These are phyloP conservation scores for Chrysolina oricalcia DNA, from an alignment of 2,888 invertebrate genomes.

Conservation along the genomic window DNA sequence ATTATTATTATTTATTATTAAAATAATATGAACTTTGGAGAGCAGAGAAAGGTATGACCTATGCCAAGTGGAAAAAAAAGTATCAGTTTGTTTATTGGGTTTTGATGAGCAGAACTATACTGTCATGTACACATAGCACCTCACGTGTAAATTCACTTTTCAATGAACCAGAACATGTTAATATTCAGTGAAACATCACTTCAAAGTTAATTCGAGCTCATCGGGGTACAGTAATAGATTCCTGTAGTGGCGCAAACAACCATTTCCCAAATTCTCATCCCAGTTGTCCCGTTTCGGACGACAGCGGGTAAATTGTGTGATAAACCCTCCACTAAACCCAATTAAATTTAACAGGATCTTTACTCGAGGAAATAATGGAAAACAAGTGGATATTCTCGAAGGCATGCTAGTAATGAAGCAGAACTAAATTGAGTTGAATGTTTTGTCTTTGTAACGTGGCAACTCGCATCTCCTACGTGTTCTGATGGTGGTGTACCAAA, in stretches of 20 bases:
- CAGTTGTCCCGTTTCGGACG: conserved; percentile 12
- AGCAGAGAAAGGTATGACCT: no score
- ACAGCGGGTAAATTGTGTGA: conserved; percentile 23
- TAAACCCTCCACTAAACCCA: conserved; percentile 19
- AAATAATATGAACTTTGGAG: no score
- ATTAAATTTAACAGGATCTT: conserved; percentile 21
- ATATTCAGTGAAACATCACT: background rate
- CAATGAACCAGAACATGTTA: background rate
- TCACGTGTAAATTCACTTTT: no score
- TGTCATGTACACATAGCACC: no score
- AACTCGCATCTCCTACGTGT: background rate
- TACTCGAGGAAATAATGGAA: conserved; percentile 17
- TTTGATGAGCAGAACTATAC: no score
- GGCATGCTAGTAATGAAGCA: background rate
- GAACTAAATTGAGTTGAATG: conserved; percentile 12
- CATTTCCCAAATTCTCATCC: conserved; percentile 3
- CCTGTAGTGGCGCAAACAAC: background rate
- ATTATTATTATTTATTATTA: no score
- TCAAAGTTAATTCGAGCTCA: conserved; percentile 1
- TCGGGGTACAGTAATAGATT: conserved; percentile 5
- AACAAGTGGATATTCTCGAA: conserved; percentile 6
- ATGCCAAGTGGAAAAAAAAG: no score
- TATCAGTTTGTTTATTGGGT: no score
- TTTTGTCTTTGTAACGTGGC: background rate
- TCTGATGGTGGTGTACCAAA: no score